Conservation (phyloP, 1,140 invertebrate genomes). For the Plodia interpunctella region DNA sequence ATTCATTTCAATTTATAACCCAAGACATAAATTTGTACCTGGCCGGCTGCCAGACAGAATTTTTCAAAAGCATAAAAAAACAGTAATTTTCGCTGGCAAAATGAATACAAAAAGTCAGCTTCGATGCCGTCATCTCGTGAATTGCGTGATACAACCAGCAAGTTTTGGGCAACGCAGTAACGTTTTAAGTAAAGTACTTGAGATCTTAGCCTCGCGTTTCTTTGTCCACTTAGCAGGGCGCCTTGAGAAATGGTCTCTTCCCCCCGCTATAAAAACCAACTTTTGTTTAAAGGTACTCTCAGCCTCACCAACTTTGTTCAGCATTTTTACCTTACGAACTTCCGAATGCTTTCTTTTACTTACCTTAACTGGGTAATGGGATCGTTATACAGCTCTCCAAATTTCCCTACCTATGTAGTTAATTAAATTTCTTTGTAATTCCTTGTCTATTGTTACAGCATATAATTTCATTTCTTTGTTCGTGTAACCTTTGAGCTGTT, state of each 20-base stretch:
- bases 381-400: not conserved
- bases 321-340: slow-evolving; percentile 34
- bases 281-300: slow-evolving; percentile 37
- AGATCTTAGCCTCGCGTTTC: slow-evolving; percentile 28
- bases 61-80: not conserved
- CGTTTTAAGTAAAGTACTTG: slow-evolving; percentile 26
- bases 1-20: too few relatives aligned
- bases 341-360: slow-evolving; percentile 34
- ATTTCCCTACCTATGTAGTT: not conserved
- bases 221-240: slow-evolving; percentile 34
- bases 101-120: slow-evolving; percentile 1
- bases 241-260: slow-evolving; percentile 33
- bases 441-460: not conserved
- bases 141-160: slow-evolving; percentile 3
- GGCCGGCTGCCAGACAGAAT: not conserved
- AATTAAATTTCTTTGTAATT: slow-evolving; percentile 10
- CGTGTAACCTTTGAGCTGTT: not conserved
- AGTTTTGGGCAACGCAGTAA: slow-evolving; percentile 10
- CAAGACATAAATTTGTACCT: not conserved
- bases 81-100: slow-evolving; percentile 7
- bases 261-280: slow-evolving; percentile 41
- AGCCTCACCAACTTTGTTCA: slow-evolving; percentile 28
- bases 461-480: slow-evolving; percentile 2
- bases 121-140: slow-evolving; percentile 1
- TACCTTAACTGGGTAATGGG: slow-evolving; percentile 29